phyloP scores from a whole-genome alignment of 1,140 invertebrate species.

The Lamellibrachia luymesi region DNA sequence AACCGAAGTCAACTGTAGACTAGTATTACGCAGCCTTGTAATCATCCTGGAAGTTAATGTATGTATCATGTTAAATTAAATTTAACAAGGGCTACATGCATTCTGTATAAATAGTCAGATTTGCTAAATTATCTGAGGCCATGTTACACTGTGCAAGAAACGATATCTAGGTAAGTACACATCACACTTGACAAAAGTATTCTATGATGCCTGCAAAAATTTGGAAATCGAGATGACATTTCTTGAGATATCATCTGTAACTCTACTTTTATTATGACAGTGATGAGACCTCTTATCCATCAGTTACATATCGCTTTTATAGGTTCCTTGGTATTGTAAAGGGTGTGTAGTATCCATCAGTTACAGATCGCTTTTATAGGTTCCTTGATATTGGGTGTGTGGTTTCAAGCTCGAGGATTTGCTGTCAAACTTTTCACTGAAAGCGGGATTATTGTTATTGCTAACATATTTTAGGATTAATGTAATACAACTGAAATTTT shows the following conservation, averaged over 20 bases:
- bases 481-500: no score
- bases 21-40: background rate
- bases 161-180: background rate
- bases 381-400: background rate
- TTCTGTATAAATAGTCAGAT: background rate
- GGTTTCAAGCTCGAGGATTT: no score
- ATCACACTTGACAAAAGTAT: background rate
- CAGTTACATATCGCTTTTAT: background rate
- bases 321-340: background rate
- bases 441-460: no score
- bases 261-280: background rate
- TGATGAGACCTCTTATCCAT: background rate
- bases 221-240: no score
- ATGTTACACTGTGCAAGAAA: background rate
- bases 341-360: background rate
- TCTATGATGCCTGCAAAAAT: background rate
- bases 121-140: background rate
- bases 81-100: background rate
- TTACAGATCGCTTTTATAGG: background rate
- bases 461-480: no score
- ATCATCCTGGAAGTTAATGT: background rate
- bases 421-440: no score
- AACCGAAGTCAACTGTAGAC: background rate
- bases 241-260: background rate
- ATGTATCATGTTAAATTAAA: background rate